Conservation (phyloP, 30 jellyfish, hydroid and myxozoan genomes). For the Turritopsis rubra region DNA sequence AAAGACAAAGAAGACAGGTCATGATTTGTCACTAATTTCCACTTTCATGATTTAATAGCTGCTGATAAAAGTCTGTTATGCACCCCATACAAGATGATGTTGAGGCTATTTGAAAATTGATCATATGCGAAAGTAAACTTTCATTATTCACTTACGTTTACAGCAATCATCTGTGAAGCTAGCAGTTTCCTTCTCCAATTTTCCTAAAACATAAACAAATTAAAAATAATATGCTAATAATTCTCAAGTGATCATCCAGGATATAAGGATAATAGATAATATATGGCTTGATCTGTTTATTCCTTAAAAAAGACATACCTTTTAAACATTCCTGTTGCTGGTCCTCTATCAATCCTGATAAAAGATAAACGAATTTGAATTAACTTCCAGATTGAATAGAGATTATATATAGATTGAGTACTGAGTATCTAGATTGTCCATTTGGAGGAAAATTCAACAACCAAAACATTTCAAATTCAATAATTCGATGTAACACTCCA, state of each 20-base stretch:
- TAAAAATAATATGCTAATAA: background rate
- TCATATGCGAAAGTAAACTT: no score
- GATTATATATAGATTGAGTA: background rate
- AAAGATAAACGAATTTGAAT: background rate
- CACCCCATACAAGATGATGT: no score
- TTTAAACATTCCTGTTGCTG: background rate
- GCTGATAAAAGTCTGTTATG: no score
- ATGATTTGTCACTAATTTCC: no score
- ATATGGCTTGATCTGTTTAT: background rate
- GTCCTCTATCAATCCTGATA: background rate
- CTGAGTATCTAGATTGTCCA: background rate
- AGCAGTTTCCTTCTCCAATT: background rate
- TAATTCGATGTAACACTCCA: background rate
- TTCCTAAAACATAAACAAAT: background rate
- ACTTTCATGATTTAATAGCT: no score
- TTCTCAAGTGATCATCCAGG: background rate
- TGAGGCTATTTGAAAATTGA: no score
- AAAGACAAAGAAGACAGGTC: no score
- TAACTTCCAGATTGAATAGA: background rate
- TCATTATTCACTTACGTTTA: background rate
- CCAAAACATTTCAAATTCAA: background rate
- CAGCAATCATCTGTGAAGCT: background rate
- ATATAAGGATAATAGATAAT: background rate
- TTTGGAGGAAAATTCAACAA: background rate
- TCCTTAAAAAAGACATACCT: background rate